Evolutionary conservation across 2,113 vertebrate species (phyloP).

Genomic region (Polypterus bichir): DNA sequence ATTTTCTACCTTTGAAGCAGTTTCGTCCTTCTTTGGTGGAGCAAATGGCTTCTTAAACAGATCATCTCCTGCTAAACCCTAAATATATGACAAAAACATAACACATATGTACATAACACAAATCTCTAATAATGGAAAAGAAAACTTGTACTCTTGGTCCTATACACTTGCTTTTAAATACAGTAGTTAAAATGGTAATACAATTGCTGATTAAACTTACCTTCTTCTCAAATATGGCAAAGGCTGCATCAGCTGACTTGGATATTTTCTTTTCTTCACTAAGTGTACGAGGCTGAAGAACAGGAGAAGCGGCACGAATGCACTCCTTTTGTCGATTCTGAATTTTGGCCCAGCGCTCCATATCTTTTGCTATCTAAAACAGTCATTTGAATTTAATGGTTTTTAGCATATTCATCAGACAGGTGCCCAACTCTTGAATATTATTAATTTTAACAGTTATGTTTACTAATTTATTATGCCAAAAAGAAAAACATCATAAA

Average conservation of each 20-base stretch:
- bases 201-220: constrained; percentile 24
- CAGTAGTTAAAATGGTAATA: no score
- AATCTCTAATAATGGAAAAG: no score
- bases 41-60: constrained; percentile 91
- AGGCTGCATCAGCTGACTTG: constrained; percentile 58
- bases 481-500: no score
- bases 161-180: no score
- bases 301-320: constrained; percentile 41
- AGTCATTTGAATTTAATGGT: background rate
- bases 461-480: background rate
- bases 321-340: constrained; percentile 61
- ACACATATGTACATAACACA: no score
- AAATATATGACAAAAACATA: background rate
- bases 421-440: background rate
- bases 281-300: constrained; percentile 29
- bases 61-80: constrained; percentile 60
- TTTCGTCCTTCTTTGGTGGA: constrained; percentile 69
- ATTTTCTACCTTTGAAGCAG: constrained; percentile 38
- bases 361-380: constrained; percentile 62
- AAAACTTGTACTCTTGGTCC: no score
- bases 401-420: background rate
- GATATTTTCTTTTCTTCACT: constrained; percentile 47
- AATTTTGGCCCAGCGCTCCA: constrained; percentile 69
- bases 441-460: background rate
- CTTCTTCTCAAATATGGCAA: constrained; percentile 61